Evolutionary conservation across 2,888 invertebrate genomes (phyloP), one percentile per base, ranked within the genome.

Genomic region (Lepidocyrtinus sp.): DNA sequence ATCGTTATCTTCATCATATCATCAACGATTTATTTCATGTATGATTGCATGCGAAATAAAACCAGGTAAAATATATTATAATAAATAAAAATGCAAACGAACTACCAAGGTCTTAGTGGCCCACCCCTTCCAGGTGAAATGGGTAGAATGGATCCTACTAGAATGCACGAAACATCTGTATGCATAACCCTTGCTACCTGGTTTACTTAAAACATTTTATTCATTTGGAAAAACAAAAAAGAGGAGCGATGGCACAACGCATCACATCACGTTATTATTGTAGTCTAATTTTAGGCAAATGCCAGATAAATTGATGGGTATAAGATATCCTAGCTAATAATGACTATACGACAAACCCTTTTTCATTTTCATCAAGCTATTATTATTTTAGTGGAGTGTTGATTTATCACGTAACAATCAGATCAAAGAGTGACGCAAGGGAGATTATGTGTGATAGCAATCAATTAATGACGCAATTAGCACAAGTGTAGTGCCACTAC

Each of bases 391-490:
- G 45, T 17, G 68, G 25, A 46, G 62, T 68, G 69, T 75, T 75
- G 75, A 75, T 75, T 75, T 75, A 75, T 75, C 26, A 26, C 55
- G 62, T 63, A 69, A 68, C 45, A 59, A 62, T 62, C 63, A 69
- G 17, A 67, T 67, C 19, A 55, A 46, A 62, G 36, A 62, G 61
- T 36, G 26, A 36, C 72, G n/a, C 46, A n/a, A 69, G 15, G n/a
- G 24, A 21, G 26, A 9, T 46, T 21, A 17, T 67, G 24, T 36
- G 19, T 63, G 75, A 59, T 76, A 59, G 70, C 76, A 70, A 76
- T 76, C 70, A 76, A 76, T 76, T 76, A 76, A 71, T 71, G 63
- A 71, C 65, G 76, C 76, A 76, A 76, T 76, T 76, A 76, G 71
- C 64, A 64, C 65, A 61, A 76, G 76, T 76, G 76, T 63, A 5